Evolutionary conservation across 2,888 invertebrate genomes (phyloP), one percentile per base, ranked within the genome.

Genomic region (Seladonia tumulorum): DNA sequence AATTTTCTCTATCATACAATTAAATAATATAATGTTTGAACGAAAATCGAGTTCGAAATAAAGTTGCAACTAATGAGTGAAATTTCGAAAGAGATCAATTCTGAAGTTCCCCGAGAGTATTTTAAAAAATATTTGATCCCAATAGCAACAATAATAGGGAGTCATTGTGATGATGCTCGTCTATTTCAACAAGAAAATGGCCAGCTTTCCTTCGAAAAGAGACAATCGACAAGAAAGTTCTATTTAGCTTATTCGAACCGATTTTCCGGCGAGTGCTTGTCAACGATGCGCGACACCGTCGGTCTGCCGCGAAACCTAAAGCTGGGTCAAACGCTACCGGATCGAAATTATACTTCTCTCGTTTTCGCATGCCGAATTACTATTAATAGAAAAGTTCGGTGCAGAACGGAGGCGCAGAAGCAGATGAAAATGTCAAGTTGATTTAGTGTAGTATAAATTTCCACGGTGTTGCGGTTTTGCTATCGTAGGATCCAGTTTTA

Each of bases 241-340:
- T 1, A 1, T 53, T 29, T 12, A 47, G 2, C 12, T n/a, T 29
- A 74, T 60, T 60, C 22, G 29, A 47, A 57, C 47, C 47, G 35
- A 83, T 81, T 77, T 84, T 84, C 74, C 73, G 18, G 60, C 39
- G 49, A 14, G 49, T 57, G 81, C 63, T 57, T 29, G 25, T 42
- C n/a, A 18, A 60, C 60, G 68, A 42, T 42, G 82, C 63, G 82
- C 60, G 12, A 49, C 42, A 73, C 57, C 1, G 35, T 73, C 70
- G 63, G 29, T 22, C 29, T 25, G 35, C 68, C 74, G 74, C 25
- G 76, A 75, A 82, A 71, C 78, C 78, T 53, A 53, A 63, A 75
- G 77, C 70, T 60, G n/a, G 66, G 29, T 49, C 57, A 39, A 68
- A 35, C 16, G 53, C 14, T 35, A 22, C 35, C 12, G 39, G 12